Percentiles rank a stretch among this genome's conserved stretches.
These are phyloP conservation scores for Gymnocheta viridis DNA, from an alignment of 2,888 invertebrate genomes.

Conservation along the genomic window DNA sequence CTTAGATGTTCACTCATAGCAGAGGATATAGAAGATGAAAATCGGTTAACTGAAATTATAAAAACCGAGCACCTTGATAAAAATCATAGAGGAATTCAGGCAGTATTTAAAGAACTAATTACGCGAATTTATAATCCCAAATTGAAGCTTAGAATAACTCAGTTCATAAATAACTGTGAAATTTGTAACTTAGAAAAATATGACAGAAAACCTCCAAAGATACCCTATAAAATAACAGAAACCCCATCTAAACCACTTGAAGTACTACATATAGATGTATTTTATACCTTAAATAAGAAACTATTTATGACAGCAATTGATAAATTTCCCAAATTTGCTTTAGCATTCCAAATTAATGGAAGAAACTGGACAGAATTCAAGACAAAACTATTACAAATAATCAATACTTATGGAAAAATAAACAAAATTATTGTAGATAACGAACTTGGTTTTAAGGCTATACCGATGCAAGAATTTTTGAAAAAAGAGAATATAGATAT, in stretches of 20 bases:
- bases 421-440: background rate
- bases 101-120: slow-evolving; percentile 9
- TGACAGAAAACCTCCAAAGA: too few relatives aligned
- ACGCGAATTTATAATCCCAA: background rate
- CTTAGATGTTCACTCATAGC: slow-evolving; percentile 2
- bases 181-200: too few relatives aligned
- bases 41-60: background rate
- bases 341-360: background rate
- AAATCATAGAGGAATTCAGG: slow-evolving; percentile 37
- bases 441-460: background rate
- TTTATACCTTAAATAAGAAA: slow-evolving; percentile 25
- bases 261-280: slow-evolving; percentile 9
- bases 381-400: too few relatives aligned
- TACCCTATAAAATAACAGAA: too few relatives aligned
- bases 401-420: too few relatives aligned
- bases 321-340: slow-evolving; percentile 4
- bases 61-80: slow-evolving; percentile 30
- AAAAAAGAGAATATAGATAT: background rate
- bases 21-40: slow-evolving; percentile 16
- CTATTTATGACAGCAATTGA: slow-evolving; percentile 35
- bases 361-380: too few relatives aligned
- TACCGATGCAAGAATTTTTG: background rate
- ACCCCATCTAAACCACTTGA: too few relatives aligned
- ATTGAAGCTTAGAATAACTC: slow-evolving; percentile 1
- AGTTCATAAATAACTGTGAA: slow-evolving; percentile 17